Evolutionary conservation across 2,888 invertebrate species (phyloP).

Genomic region (Scaptomyza reducta): DNA sequence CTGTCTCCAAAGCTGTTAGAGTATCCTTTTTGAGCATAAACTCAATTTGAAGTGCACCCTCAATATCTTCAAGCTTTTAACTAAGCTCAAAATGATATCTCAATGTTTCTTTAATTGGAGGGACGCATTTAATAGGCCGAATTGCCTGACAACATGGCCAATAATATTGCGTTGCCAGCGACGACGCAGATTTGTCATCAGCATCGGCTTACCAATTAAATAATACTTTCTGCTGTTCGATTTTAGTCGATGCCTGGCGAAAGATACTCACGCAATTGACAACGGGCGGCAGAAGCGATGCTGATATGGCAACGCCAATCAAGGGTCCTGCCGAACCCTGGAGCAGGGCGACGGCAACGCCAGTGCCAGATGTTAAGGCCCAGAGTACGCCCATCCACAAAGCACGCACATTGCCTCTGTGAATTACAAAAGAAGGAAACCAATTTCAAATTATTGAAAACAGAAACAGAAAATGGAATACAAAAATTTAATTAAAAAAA

Average conservation of each 20-base stretch:
- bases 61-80: neutral
- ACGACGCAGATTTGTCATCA: conserved; percentile 11
- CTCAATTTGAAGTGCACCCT: conserved; percentile 1
- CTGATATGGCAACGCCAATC: conserved; percentile 95
- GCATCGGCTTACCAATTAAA: conserved; percentile 51
- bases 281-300: conserved; percentile 92
- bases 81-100: neutral
- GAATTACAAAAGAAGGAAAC: conserved; percentile 37
- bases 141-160: neutral
- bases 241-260: neutral
- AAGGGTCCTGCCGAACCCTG: conserved; percentile 93
- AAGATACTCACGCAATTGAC: conserved; percentile 90
- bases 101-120: conserved; percentile 2
- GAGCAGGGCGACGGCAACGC: conserved; percentile 93
- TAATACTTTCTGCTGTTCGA: conserved; percentile 1
- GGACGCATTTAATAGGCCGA: neutral
- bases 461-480: conserved; percentile 1
- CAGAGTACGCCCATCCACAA: conserved; percentile 91
- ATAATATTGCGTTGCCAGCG: conserved; percentile 22
- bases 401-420: conserved; percentile 89
- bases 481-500: conserved; percentile 61
- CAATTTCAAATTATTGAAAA: conserved; percentile 50
- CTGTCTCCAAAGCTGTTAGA: too few species aligned
- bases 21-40: too few species aligned
- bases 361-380: conserved; percentile 91